These are phyloP conservation scores for Hypocryptadius cinnamomeus DNA, from an alignment of 2,113 vertebrate species.

Conservation along the genomic window DNA sequence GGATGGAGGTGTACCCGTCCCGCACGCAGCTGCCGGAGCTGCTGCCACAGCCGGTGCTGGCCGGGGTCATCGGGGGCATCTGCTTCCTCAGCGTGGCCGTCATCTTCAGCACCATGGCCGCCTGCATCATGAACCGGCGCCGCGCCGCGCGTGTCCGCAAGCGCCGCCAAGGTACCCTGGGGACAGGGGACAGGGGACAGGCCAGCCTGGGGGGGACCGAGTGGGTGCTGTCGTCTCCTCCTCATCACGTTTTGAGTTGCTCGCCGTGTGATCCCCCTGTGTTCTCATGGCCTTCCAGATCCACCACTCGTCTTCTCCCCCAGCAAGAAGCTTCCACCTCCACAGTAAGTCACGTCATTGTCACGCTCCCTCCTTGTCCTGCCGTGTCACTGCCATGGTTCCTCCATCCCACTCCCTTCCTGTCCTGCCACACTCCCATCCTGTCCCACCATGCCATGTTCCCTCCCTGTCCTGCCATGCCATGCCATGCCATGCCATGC, in stretches of 20 bases:
- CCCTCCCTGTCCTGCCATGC: background rate
- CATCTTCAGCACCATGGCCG: slow-evolving; percentile 81
- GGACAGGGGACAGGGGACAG: background rate
- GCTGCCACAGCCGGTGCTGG: slow-evolving; percentile 84
- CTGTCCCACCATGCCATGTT: background rate
- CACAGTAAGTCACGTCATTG: slow-evolving; percentile 66
- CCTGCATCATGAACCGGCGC: slow-evolving; percentile 84
- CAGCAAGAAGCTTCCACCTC: slow-evolving; percentile 59
- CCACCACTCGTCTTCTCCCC: slow-evolving; percentile 73
- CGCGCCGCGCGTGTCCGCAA: slow-evolving; percentile 61
- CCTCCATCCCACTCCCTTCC: background rate
- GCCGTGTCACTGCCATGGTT: background rate
- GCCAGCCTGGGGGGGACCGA: background rate
- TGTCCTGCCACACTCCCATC: background rate
- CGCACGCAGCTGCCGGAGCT: slow-evolving; percentile 80
- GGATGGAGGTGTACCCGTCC: slow-evolving; percentile 87
- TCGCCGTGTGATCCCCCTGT: slow-evolving; percentile 36
- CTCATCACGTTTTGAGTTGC: background rate
- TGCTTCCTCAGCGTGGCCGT: slow-evolving; percentile 89
- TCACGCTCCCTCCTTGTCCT: background rate
- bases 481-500: too few relatives aligned
- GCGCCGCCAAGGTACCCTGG: slow-evolving; percentile 64
- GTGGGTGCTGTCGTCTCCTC: background rate
- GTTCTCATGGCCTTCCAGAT: slow-evolving; percentile 69
- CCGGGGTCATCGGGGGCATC: slow-evolving; percentile 84